These are phyloP conservation scores for Drosophila lacicola DNA, from an alignment of 2,888 invertebrate species.

Conservation along the genomic window DNA sequence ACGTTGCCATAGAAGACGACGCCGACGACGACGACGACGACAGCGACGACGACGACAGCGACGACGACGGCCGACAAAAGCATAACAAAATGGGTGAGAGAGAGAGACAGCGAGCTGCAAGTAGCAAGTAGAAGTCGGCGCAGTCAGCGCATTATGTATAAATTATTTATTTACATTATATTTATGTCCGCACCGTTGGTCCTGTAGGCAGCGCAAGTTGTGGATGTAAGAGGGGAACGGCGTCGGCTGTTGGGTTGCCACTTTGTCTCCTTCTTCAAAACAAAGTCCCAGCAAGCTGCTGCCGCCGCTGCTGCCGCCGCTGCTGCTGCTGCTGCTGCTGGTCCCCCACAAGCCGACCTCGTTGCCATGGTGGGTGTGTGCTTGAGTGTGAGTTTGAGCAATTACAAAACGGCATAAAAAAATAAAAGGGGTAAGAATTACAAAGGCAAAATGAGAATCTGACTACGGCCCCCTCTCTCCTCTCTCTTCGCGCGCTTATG, in stretches of 20 bases:
- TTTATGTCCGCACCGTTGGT: conserved; percentile 45
- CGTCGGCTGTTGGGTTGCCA: conserved; percentile 34
- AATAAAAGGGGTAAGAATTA: conserved; percentile 44
- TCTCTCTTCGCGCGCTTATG: background rate
- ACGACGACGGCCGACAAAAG: conserved; percentile 12
- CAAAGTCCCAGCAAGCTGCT: conserved; percentile 24
- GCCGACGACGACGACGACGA: conserved; percentile 3
- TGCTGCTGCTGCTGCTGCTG: conserved; percentile 9
- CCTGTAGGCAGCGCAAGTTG: background rate
- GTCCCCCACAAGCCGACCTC: conserved; percentile 10
- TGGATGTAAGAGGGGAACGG: background rate
- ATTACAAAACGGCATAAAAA: conserved; percentile 29
- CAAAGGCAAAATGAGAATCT: conserved; percentile 36
- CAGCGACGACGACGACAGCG: conserved; percentile 3
- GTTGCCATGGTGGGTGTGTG: conserved; percentile 34
- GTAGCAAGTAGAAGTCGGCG: conserved; percentile 36
- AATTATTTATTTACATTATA: conserved; percentile 80
- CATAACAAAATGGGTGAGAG: conserved; percentile 37
- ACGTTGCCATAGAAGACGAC: conserved; percentile 52
- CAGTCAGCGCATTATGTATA: conserved; percentile 72
- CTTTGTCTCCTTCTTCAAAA: conserved; percentile 48
- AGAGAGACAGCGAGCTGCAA: conserved; percentile 46
- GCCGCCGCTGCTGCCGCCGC: background rate
- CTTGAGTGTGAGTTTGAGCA: conserved; percentile 36
- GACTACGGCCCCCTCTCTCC: background rate